phyloP scores from a whole-genome alignment of 2,113 vertebrate species.

The Semicossyphus pulcher region DNA sequence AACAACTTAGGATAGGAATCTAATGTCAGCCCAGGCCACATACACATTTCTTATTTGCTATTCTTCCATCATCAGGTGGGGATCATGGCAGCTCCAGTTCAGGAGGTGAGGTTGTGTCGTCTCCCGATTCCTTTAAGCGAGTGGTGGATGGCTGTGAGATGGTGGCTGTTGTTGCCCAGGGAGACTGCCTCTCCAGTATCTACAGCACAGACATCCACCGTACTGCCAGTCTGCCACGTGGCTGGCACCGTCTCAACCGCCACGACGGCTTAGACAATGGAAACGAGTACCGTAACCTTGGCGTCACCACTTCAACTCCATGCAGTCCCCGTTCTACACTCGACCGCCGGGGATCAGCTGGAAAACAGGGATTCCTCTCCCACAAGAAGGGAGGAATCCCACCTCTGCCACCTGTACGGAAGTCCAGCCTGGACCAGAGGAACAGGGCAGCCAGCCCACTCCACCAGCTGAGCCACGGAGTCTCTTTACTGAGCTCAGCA shows the following conservation, averaged over 20 bases:
- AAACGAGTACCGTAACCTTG: slow-evolving; percentile 72
- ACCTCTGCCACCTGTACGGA: slow-evolving; percentile 93
- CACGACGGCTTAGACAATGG: slow-evolving; percentile 85
- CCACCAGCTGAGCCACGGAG: slow-evolving; percentile 81
- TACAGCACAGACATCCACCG: slow-evolving; percentile 83
- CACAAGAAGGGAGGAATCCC: slow-evolving; percentile 93
- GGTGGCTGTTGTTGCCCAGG: slow-evolving; percentile 61
- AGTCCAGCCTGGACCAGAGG: slow-evolving; percentile 96
- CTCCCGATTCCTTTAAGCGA: slow-evolving; percentile 86
- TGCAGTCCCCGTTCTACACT: slow-evolving; percentile 87
- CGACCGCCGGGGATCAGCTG: slow-evolving; percentile 87
- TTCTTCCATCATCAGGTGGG: slow-evolving; percentile 12
- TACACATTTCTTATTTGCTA: not conserved
- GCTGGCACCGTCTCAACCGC: slow-evolving; percentile 83
- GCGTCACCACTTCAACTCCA: slow-evolving; percentile 81
- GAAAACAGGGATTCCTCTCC: slow-evolving; percentile 89
- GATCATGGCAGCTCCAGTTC: slow-evolving; percentile 84
- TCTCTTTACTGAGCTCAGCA: slow-evolving; percentile 73
- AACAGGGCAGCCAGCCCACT: slow-evolving; percentile 94
- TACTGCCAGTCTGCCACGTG: slow-evolving; percentile 88
- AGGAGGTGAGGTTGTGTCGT: slow-evolving; percentile 83
- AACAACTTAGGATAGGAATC: too few relatives aligned
- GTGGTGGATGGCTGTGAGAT: slow-evolving; percentile 93
- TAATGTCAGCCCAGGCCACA: too few relatives aligned
- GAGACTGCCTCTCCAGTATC: slow-evolving; percentile 77